Percentiles rank a stretch among this genome's conserved stretches.
Conservation (phyloP, 2,888 invertebrate species). For the Empis livida region DNA sequence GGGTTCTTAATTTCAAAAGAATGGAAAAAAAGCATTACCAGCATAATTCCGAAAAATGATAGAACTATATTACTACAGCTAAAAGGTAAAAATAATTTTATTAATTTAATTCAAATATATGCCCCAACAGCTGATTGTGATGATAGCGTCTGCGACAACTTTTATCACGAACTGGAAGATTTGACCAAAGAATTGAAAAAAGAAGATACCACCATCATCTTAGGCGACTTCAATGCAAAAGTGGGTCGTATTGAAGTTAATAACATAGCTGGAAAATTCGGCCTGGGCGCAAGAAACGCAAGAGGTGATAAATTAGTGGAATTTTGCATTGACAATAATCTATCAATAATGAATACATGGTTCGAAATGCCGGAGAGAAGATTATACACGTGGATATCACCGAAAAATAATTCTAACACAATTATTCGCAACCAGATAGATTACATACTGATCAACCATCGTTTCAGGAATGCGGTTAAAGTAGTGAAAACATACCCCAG, state of each 20-base stretch:
- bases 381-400: not conserved
- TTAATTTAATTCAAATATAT: too few species aligned
- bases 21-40: too few species aligned
- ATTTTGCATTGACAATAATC: not conserved
- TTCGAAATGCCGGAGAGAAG: not conserved
- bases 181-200: too few species aligned
- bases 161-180: too few species aligned
- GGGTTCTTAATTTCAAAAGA: too few species aligned
- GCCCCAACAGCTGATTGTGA: too few species aligned
- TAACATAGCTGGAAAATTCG: not conserved
- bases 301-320: not conserved
- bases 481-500: not conserved
- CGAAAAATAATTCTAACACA: not conserved
- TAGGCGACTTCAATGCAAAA: not conserved
- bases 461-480: not conserved
- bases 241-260: not conserved
- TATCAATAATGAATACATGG: not conserved
- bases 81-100: too few species aligned
- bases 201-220: too few species aligned
- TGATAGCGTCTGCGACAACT: too few species aligned
- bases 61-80: too few species aligned
- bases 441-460: not conserved
- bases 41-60: too few species aligned
- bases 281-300: not conserved
- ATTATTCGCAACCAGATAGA: not conserved